These are phyloP conservation scores for Hystrix brachyura DNA, from an alignment of 2,113 vertebrate species.

Conservation along the genomic window DNA sequence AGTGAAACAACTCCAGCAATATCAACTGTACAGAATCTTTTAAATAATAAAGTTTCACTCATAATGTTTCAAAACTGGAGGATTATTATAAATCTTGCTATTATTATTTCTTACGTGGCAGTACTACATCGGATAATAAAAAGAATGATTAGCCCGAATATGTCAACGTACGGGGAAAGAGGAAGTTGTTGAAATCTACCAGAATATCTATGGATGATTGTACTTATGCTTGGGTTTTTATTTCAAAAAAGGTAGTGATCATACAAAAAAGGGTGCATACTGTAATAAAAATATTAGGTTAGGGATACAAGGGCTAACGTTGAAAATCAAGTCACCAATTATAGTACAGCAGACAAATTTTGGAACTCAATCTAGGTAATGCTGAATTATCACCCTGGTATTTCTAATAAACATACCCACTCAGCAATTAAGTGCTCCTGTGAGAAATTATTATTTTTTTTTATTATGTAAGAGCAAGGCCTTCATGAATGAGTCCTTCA, in stretches of 20 bases:
- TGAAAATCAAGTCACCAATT: background rate
- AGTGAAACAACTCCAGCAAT: background rate
- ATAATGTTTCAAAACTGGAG: background rate
- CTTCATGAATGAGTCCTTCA: slow-evolving; percentile 7
- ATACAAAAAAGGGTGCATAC: background rate
- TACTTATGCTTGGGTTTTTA: background rate
- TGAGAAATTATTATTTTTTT: slow-evolving; percentile 28
- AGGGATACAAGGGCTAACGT: too few relatives aligned
- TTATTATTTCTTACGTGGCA: background rate
- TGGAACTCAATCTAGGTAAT: slow-evolving; percentile 8
- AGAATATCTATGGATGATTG: background rate
- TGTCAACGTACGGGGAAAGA: background rate
- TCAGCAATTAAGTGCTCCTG: background rate
- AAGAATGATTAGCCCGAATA: background rate
- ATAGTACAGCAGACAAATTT: background rate
- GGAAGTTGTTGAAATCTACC: background rate
- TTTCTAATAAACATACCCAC: background rate
- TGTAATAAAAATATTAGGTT: slow-evolving; percentile 22
- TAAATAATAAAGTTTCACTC: background rate
- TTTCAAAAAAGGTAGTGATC: background rate
- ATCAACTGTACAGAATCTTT: background rate
- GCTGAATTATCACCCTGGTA: background rate
- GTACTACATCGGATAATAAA: background rate
- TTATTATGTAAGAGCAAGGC: background rate
- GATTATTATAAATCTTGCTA: background rate